Evolutionary conservation across 2,113 vertebrate genomes (phyloP), one percentile per base, ranked within the genome.

Genomic region (Trogon melanurus): DNA sequence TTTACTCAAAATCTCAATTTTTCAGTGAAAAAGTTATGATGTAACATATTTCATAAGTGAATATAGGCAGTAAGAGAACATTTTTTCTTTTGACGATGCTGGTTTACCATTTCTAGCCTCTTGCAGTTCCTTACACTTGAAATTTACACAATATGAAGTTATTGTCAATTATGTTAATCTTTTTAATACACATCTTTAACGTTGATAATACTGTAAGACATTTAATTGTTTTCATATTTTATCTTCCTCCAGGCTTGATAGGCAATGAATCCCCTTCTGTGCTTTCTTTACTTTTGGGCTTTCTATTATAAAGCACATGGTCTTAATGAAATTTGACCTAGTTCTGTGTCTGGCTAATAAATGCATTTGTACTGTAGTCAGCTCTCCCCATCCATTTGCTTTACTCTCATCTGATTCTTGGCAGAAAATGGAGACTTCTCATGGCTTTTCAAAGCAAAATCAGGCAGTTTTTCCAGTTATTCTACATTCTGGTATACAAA

Each of bases 161-260:
- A 62, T 71, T 94, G 50, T 38, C 57, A 78, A 67, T 89, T 89
- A 83, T 62, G 30, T 27, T 86, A 86, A 92, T 92, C 51, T 69
- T 92, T 91, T 88, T 9, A 88, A 93, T 86, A 69, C 26, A 70
- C 16, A 76, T 36, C 78, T 79, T 81, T 71, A 48, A 71, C 71
- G 32, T 56, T 79, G 72, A 72, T 80, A 96, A 72, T 61, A 34
- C 11, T 86, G 80, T 56, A 61, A 89, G 60, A 29, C 34, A 56
- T 44, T 81, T 70, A 88, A 67, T 79, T 84, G 58, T 95, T 94
- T 93, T 81, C 48, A 81, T 26, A 92, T 89, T 96, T 91, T 82
- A 56, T 95, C 79, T 91, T 91, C 47, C 34, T 85, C 16, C 14
- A 75, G 50, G 54, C n/a, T 88, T 67, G 53, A 71, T 41, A 78